phyloP scores from a whole-genome alignment of 2,888 invertebrate genomes.

The Apamea sordens region DNA sequence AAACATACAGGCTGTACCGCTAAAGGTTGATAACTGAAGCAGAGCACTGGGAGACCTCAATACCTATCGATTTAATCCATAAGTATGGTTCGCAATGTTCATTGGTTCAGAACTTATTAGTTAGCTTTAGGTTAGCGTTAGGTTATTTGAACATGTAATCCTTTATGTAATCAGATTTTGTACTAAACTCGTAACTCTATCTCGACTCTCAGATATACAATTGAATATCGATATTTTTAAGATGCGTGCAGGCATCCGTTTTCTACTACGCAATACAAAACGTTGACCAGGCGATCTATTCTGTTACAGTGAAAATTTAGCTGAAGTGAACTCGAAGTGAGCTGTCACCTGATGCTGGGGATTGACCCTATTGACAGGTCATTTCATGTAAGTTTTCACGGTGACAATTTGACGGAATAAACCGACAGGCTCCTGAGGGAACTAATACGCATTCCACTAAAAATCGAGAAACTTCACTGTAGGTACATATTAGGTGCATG shows the following conservation, averaged over 20 bases:
- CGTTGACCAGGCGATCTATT: background rate
- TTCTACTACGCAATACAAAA: background rate
- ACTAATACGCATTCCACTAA: background rate
- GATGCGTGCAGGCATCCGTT: background rate
- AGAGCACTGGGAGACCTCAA: background rate
- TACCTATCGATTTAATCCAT: constrained; percentile 20
- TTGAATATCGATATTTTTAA: background rate
- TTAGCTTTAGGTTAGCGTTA: background rate
- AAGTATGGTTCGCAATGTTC: background rate
- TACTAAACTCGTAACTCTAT: background rate
- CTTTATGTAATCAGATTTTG: background rate
- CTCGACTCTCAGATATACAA: background rate
- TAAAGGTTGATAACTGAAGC: constrained; percentile 15
- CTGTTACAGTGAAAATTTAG: background rate
- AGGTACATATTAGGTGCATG: constrained; percentile 10
- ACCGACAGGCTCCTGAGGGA: background rate
- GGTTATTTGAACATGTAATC: background rate
- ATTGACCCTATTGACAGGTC: background rate
- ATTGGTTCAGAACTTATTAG: background rate
- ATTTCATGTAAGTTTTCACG: background rate
- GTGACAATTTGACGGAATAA: background rate
- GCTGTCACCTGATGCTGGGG: background rate
- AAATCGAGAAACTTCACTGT: constrained; percentile 11
- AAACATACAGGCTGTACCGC: constrained; percentile 6
- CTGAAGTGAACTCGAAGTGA: background rate